Evolutionary conservation across 2,888 invertebrate genomes (phyloP).

Genomic region (Lottia gigantea): DNA sequence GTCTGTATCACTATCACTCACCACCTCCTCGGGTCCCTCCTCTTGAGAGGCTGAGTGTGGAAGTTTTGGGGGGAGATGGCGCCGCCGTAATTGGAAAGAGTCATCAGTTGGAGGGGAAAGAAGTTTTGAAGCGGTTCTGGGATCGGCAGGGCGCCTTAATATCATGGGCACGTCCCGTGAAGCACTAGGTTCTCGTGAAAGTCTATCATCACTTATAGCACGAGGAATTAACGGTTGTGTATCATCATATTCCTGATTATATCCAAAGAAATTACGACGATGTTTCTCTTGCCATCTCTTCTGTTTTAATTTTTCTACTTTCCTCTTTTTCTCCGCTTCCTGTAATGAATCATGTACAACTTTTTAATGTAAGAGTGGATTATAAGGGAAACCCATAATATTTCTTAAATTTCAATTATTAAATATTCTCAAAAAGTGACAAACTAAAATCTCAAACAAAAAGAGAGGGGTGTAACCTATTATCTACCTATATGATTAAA

Average conservation of each 20-base stretch:
- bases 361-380: too few species aligned
- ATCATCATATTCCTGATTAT: slow-evolving; percentile 43
- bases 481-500: too few species aligned
- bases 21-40: slow-evolving; percentile 30
- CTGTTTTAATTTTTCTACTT: slow-evolving; percentile 59
- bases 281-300: slow-evolving; percentile 62
- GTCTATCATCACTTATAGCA: slow-evolving; percentile 27
- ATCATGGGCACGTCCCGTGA: not conserved
- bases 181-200: slow-evolving; percentile 25
- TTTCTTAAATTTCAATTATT: too few species aligned
- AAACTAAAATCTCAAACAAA: too few species aligned
- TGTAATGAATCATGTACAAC: slow-evolving; percentile 22
- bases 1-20: slow-evolving; percentile 37
- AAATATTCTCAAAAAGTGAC: too few species aligned
- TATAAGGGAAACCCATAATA: too few species aligned
- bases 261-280: slow-evolving; percentile 53
- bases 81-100: slow-evolving; percentile 5
- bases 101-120: slow-evolving; percentile 12
- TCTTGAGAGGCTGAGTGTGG: slow-evolving; percentile 19
- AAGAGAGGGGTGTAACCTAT: too few species aligned
- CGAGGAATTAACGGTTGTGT: slow-evolving; percentile 40
- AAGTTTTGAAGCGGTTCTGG: slow-evolving; percentile 4
- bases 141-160: not conserved
- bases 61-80: not conserved
- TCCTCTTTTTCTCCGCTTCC: slow-evolving; percentile 61